A percentile compares a stretch with the other conserved stretches of the same genome.
Evolutionary conservation across 1,140 invertebrate genomes (phyloP).

Genomic region (Harpegnathos saltator): DNA sequence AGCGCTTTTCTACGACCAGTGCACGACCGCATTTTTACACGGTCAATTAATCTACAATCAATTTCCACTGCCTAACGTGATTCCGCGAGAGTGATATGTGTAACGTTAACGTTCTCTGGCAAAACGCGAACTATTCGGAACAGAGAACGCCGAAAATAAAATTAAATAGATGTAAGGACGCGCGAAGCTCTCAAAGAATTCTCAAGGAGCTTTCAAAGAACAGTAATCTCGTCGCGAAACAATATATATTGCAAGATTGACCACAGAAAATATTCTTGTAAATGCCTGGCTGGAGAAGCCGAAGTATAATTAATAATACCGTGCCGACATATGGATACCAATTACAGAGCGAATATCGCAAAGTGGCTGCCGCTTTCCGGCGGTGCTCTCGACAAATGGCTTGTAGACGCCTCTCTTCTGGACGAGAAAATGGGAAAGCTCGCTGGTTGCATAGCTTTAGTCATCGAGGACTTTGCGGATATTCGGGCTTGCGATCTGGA

Average conservation of each 20-base stretch:
- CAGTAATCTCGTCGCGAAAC: too few relatives aligned
- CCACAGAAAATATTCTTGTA: neutral
- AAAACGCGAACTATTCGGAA: neutral
- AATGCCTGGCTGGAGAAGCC: neutral
- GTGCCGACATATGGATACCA: slow-evolving; percentile 71
- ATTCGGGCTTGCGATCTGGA: slow-evolving; percentile 64
- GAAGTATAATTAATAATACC: neutral
- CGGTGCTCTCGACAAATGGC: slow-evolving; percentile 67
- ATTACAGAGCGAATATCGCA: slow-evolving; percentile 76
- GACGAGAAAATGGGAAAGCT: slow-evolving; percentile 65
- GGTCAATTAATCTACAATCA: slow-evolving; percentile 6
- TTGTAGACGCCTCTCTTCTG: slow-evolving; percentile 64
- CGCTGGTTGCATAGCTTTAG: slow-evolving; percentile 64
- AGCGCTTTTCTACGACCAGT: slow-evolving; percentile 22
- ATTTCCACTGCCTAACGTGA: slow-evolving; percentile 37
- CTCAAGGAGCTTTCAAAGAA: too few relatives aligned
- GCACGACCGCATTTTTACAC: slow-evolving; percentile 17
- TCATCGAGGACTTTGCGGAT: slow-evolving; percentile 64
- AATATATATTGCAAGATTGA: neutral
- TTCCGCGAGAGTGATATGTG: neutral
- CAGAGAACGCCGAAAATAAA: neutral
- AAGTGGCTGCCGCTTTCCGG: slow-evolving; percentile 75
- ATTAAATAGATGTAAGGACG: neutral
- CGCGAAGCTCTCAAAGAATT: neutral
- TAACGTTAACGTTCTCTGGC: too few relatives aligned